Evolutionary conservation across 92 coral and sea anemone genomes (phyloP).

Genomic region (Bergia sp.): DNA sequence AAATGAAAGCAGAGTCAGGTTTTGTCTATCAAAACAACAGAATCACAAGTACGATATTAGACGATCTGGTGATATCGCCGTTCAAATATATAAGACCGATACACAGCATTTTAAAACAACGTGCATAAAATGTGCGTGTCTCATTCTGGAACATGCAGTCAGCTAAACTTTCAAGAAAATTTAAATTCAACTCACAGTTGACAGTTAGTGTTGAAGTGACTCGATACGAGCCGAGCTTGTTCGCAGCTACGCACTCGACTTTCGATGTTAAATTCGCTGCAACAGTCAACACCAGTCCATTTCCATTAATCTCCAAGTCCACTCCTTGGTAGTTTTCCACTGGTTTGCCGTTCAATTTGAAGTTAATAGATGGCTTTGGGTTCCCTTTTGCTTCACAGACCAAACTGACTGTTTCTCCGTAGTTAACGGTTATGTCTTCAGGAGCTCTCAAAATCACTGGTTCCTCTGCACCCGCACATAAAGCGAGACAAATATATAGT

Average conservation of each 20-base stretch:
- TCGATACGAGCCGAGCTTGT: neutral
- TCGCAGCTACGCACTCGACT: slow-evolving; percentile 24
- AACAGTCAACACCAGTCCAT: neutral
- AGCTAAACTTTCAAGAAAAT: neutral
- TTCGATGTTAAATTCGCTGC: slow-evolving; percentile 23
- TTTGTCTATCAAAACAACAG: neutral
- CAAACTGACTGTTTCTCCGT: slow-evolving; percentile 25
- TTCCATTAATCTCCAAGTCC: neutral
- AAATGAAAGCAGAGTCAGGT: neutral
- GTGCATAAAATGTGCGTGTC: too few relatives aligned
- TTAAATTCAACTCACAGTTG: slow-evolving; percentile 16
- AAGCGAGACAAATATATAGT: neutral
- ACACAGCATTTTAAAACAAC: neutral
- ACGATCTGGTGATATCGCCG: neutral
- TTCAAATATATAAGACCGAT: neutral
- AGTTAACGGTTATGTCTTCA: slow-evolving; percentile 2
- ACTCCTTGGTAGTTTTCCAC: neutral
- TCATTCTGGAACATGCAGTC: neutral
- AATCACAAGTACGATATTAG: neutral
- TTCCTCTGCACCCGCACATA: slow-evolving; percentile 10
- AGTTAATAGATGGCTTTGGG: slow-evolving; percentile 14
- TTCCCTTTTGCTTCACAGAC: slow-evolving; percentile 10
- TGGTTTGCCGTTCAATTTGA: slow-evolving; percentile 23
- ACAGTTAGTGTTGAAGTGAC: slow-evolving; percentile 7
- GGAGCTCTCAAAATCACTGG: neutral